phyloP scores from a whole-genome alignment of 2,797 vertebrate genomes.

The Mergus octosetaceus region DNA sequence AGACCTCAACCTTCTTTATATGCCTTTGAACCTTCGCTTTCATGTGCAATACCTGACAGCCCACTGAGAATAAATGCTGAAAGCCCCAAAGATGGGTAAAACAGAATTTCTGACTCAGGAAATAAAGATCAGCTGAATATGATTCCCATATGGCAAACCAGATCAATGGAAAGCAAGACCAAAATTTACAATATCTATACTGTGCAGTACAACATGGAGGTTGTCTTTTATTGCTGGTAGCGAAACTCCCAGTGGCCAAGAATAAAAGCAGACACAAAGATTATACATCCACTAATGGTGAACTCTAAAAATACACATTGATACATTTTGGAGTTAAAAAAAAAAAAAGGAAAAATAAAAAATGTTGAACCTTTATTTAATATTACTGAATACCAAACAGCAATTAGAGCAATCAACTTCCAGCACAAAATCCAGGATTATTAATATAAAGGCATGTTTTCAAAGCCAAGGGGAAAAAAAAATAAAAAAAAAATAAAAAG shows the following conservation, averaged over 20 bases:
- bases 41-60: conserved; percentile 79
- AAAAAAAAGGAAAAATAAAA: conserved; percentile 36
- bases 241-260: conserved; percentile 76
- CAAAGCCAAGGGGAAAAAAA: conserved; percentile 16
- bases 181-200: conserved; percentile 82
- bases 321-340: conserved; percentile 39
- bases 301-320: conserved; percentile 56
- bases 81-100: conserved; percentile 82
- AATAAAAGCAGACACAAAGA: conserved; percentile 66
- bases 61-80: conserved; percentile 78
- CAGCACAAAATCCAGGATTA: conserved; percentile 38
- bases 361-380: conserved; percentile 44
- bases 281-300: conserved; percentile 69
- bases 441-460: conserved; percentile 63
- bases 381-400: conserved; percentile 45
- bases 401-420: conserved; percentile 53
- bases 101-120: conserved; percentile 85
- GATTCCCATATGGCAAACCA: conserved; percentile 81
- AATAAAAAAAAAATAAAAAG: background rate
- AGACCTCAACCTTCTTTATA: conserved; percentile 76
- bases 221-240: conserved; percentile 76
- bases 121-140: conserved; percentile 83
- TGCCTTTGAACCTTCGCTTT: conserved; percentile 83
- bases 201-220: conserved; percentile 74
- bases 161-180: conserved; percentile 82